Conservation (phyloP, 1,140 invertebrate species). For the Chionoecetes opilio region DNA sequence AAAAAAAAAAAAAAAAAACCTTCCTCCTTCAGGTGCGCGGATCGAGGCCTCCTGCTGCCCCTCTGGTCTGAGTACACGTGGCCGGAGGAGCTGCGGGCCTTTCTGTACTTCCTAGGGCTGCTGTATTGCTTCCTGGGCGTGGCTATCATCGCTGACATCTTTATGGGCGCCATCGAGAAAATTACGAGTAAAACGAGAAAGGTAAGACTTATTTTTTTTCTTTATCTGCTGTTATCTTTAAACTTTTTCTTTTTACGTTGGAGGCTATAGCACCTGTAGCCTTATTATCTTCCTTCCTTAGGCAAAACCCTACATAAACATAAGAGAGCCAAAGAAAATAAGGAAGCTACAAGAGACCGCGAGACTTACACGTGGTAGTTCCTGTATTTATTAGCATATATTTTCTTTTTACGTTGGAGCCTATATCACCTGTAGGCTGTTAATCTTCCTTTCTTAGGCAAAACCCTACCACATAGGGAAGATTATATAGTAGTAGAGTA, state of each 20-base stretch:
- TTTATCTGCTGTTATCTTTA: background rate
- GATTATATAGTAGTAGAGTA: no score
- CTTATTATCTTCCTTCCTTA: background rate
- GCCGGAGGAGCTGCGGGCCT: constrained; percentile 84
- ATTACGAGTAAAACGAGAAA: constrained; percentile 88
- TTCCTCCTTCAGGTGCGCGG: constrained; percentile 30
- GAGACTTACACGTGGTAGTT: no score
- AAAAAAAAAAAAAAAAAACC: no score
- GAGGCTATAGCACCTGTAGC: no score
- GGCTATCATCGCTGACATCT: constrained; percentile 87
- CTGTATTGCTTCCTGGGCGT: constrained; percentile 87
- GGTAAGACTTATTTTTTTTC: constrained; percentile 77
- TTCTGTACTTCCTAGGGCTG: constrained; percentile 86
- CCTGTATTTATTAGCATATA: no score
- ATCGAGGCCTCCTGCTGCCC: constrained; percentile 85
- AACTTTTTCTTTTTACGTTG: no score
- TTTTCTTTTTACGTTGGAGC: no score
- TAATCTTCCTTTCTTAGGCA: no score
- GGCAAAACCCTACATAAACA: constrained; percentile 38
- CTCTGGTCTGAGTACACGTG: constrained; percentile 86
- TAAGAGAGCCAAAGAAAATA: background rate
- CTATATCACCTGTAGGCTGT: no score
- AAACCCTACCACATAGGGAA: no score
- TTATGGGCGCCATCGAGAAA: constrained; percentile 87
- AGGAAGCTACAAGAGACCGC: no score